Conservation (phyloP, 2,797 vertebrate genomes). For the Microctenopoma steveboyesi region DNA sequence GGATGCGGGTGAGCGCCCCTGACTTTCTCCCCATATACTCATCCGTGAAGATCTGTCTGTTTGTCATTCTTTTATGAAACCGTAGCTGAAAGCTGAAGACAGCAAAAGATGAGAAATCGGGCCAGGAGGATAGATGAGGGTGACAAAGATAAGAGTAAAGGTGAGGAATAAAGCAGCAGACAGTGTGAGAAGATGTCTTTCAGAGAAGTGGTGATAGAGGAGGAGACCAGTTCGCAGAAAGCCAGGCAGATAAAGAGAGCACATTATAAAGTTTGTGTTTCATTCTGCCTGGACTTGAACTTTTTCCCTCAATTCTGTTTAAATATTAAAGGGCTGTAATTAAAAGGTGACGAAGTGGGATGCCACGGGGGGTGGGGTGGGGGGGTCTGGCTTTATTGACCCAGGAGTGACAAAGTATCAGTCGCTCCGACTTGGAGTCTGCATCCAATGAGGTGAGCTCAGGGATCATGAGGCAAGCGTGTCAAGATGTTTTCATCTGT, state of each 20-base stretch:
- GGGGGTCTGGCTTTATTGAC: conserved; percentile 64
- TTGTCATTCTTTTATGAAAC: conserved; percentile 59
- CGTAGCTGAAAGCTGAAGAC: conserved; percentile 30
- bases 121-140: conserved; percentile 37
- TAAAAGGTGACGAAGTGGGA: conserved; percentile 74
- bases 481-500: conserved; percentile 63
- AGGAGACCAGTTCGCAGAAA: conserved; percentile 26
- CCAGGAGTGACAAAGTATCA: conserved; percentile 63
- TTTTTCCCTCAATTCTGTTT: conserved; percentile 72
- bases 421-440: conserved; percentile 24
- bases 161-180: conserved; percentile 28
- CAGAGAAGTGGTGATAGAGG: conserved; percentile 12
- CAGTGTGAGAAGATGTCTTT: conserved; percentile 9
- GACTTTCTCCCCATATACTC: conserved; percentile 58
- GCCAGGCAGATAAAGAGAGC: conserved; percentile 29
- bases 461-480: conserved; percentile 37
- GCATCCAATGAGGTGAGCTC: background rate
- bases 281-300: conserved; percentile 53
- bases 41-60: conserved; percentile 58
- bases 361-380: conserved; percentile 47
- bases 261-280: conserved; percentile 55
- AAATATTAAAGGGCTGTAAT: conserved; percentile 81
- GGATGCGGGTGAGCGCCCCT: conserved; percentile 64
- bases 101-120: conserved; percentile 37
- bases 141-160: conserved; percentile 46